Base-by-base conservation (phyloP, 2,113 vertebrate species). In the Strix aluco region DNA sequence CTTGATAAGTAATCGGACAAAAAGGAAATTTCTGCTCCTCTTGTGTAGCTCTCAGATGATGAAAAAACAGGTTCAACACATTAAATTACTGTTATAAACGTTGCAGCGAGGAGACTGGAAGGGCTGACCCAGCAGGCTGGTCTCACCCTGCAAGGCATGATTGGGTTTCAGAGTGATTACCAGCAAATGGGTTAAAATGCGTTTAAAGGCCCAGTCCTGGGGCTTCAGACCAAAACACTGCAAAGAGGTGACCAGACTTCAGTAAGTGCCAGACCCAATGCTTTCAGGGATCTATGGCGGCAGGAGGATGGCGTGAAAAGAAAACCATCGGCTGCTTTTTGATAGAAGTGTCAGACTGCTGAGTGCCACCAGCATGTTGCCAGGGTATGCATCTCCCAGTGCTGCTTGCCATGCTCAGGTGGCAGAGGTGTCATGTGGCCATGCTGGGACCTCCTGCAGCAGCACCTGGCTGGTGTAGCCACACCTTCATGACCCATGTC, bases 331-430 rank as follows among this genome's bases (percentile, higher is more conserved):
- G 15, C 15, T 74, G 40, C 32, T 85, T 40, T 71, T 82, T 1
- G 1, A 8, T 2, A 55, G 74, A 26, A 55, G 10, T 5, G 21
- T 49, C 69, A 55, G 29, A 32, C 62, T 58, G 23, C 58, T 49
- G 85, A 29, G 47, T 83, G 77, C 23, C 42, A 30, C 46, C 36
- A 10, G 26, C 1, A 0, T 58, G 36, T 61, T 38, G 62, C 36
- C 2, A 2, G 47, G 58, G 30, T 42, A 0, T 1, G 36, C 30
- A 2, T 36, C 47, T 71, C 46, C 57, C 62, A 14, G 63, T 3
- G 34, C 67, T 34, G 26, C 42, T 26, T 0, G 0, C 55, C 16
- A 2, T 10, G 4, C 71, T 22, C 3, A 0, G 10, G 3, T n/a
- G n/a, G 65, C 86, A 88, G 18, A 6, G 2, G 6, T 15, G 34